Conservation (phyloP, 2,888 invertebrate genomes). For the Eugnorisma glareosa region DNA sequence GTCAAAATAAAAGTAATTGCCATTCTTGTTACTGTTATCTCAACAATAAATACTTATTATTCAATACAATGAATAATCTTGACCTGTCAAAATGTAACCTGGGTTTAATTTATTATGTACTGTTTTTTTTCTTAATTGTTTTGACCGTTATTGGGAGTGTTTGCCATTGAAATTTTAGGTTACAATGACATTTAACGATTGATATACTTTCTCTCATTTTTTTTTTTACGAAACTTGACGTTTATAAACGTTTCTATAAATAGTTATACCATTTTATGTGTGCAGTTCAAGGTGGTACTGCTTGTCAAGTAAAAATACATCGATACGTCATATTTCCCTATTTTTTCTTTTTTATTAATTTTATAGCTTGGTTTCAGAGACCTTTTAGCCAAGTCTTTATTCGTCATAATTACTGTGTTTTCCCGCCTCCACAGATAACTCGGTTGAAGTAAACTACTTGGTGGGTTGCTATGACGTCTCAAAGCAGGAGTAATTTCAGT, state of each 20-base stretch:
- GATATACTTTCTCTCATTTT: conserved; percentile 14
- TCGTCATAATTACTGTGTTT: too few relatives aligned
- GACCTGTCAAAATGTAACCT: conserved; percentile 34
- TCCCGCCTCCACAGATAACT: too few relatives aligned
- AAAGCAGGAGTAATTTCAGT: too few relatives aligned
- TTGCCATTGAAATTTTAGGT: conserved; percentile 16
- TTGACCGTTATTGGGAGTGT: neutral
- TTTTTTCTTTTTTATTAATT: too few relatives aligned
- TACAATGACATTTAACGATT: conserved; percentile 30
- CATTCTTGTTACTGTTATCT: neutral
- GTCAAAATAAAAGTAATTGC: neutral
- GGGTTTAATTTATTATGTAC: neutral
- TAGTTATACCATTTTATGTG: too few relatives aligned
- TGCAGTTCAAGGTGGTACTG: too few relatives aligned
- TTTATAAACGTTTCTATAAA: neutral
- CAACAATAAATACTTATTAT: neutral
- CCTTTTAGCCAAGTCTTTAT: too few relatives aligned
- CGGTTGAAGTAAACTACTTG: too few relatives aligned
- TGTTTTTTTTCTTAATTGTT: conserved; percentile 5
- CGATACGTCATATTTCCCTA: too few relatives aligned
- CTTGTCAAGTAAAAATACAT: too few relatives aligned
- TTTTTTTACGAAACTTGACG: conserved; percentile 3
- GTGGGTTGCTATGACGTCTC: too few relatives aligned
- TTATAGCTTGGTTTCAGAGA: too few relatives aligned
- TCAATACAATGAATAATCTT: neutral